phyloP scores from a whole-genome alignment of 2,888 invertebrate genomes.

The Chymomyza procnemis region DNA sequence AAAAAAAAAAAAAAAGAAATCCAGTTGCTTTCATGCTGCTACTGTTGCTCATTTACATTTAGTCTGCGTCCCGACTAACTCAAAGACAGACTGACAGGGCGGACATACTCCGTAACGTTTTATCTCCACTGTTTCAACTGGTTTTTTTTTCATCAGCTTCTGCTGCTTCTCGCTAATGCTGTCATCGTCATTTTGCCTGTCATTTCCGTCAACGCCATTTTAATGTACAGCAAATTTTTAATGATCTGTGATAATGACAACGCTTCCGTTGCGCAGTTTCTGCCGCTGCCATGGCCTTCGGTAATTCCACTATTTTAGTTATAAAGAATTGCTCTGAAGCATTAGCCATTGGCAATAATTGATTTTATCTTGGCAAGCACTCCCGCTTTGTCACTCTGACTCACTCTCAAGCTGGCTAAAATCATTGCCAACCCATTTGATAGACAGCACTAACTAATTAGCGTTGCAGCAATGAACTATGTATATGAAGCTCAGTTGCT shows the following conservation, averaged over 20 bases:
- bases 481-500: neutral
- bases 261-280: constrained; percentile 45
- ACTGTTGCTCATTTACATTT: constrained; percentile 64
- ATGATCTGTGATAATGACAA: constrained; percentile 75
- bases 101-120: neutral
- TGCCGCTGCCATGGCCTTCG: neutral
- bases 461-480: neutral
- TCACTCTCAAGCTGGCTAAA: neutral
- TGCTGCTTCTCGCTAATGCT: constrained; percentile 6
- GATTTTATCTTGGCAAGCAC: neutral
- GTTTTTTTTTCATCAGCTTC: constrained; percentile 14
- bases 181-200: constrained; percentile 26
- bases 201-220: constrained; percentile 46
- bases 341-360: neutral
- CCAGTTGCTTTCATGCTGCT: constrained; percentile 7
- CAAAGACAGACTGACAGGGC: constrained; percentile 26
- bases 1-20: neutral
- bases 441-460: constrained; percentile 70
- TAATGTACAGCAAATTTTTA: constrained; percentile 62
- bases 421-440: constrained; percentile 33
- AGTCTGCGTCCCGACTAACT: constrained; percentile 32
- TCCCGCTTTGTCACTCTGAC: neutral
- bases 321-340: neutral
- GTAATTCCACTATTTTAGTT: constrained; percentile 5
- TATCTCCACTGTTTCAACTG: constrained; percentile 1